A percentile compares a stretch with the other conserved stretches of the same genome.
These are phyloP conservation scores for Sitodiplosis mosellana DNA, from an alignment of 1,140 invertebrate species.

Conservation along the genomic window DNA sequence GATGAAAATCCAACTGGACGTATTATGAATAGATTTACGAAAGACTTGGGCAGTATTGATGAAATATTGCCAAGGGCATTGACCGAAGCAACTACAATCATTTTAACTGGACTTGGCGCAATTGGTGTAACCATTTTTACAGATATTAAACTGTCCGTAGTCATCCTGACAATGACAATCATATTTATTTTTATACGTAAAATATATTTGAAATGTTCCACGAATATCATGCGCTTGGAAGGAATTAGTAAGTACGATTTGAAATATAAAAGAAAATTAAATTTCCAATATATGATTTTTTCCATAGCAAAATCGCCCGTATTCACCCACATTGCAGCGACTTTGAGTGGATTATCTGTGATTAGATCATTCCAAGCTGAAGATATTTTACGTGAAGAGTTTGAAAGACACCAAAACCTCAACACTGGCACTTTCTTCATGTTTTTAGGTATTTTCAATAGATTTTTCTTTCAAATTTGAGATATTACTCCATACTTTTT, in stretches of 20 bases:
- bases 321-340: slow-evolving; percentile 55
- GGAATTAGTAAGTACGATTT: slow-evolving; percentile 41
- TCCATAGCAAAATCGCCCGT: slow-evolving; percentile 40
- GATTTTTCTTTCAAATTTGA: too few relatives aligned
- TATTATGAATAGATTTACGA: slow-evolving; percentile 57
- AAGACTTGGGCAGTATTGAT: slow-evolving; percentile 66
- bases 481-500: too few relatives aligned
- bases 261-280: not conserved
- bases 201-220: slow-evolving; percentile 63
- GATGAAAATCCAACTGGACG: slow-evolving; percentile 55
- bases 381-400: slow-evolving; percentile 41
- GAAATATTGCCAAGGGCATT: slow-evolving; percentile 74
- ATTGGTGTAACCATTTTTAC: slow-evolving; percentile 49
- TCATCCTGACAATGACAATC: slow-evolving; percentile 42
- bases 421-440: slow-evolving; percentile 58
- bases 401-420: slow-evolving; percentile 40
- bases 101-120: slow-evolving; percentile 38
- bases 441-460: slow-evolving; percentile 56
- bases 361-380: slow-evolving; percentile 47
- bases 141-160: slow-evolving; percentile 51
- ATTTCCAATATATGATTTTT: slow-evolving; percentile 1
- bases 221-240: slow-evolving; percentile 72
- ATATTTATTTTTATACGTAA: slow-evolving; percentile 56
- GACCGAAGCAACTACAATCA: slow-evolving; percentile 34
- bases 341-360: slow-evolving; percentile 51